phyloP scores from a whole-genome alignment of 2,888 invertebrate genomes.

The Carcina quercana region DNA sequence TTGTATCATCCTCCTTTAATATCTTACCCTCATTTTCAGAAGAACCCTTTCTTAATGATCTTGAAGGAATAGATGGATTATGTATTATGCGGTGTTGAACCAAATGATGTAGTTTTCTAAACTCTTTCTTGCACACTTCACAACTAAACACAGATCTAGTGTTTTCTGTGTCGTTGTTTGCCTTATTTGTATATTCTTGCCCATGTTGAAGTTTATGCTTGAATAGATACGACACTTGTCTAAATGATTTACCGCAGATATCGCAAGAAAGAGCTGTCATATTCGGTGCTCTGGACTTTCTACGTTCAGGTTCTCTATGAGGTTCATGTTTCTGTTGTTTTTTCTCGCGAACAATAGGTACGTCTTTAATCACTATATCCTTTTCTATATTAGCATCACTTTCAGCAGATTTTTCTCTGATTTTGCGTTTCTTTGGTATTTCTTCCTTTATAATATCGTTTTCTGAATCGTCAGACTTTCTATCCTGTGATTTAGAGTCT shows the following conservation, averaged over 20 bases:
- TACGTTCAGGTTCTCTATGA: conserved; percentile 32
- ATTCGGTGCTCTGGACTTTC: no score
- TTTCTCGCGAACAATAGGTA: conserved; percentile 35
- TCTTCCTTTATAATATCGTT: conserved; percentile 22
- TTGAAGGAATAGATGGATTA: conserved; percentile 33
- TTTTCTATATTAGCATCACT: conserved; percentile 27
- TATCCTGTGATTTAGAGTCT: conserved; percentile 37
- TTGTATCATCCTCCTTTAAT: conserved; percentile 29
- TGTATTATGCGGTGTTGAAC: conserved; percentile 64
- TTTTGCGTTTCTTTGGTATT: conserved; percentile 35
- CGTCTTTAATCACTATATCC: conserved; percentile 47
- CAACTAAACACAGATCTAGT: conserved; percentile 48
- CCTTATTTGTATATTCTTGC: conserved; percentile 39
- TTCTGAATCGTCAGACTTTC: conserved; percentile 38
- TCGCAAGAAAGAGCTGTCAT: conserved; percentile 55
- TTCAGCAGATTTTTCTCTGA: conserved; percentile 30
- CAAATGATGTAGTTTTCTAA: conserved; percentile 62
- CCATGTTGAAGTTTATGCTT: conserved; percentile 58
- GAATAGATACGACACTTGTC: conserved; percentile 60
- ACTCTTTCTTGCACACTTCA: conserved; percentile 64
- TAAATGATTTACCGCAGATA: conserved; percentile 62
- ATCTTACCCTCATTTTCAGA: conserved; percentile 42
- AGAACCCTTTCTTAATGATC: conserved; percentile 44
- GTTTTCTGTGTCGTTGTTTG: conserved; percentile 23
- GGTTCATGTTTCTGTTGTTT: conserved; percentile 19